phyloP scores from a whole-genome alignment of 2,888 invertebrate species.

The Caenorhabditis angaria region DNA sequence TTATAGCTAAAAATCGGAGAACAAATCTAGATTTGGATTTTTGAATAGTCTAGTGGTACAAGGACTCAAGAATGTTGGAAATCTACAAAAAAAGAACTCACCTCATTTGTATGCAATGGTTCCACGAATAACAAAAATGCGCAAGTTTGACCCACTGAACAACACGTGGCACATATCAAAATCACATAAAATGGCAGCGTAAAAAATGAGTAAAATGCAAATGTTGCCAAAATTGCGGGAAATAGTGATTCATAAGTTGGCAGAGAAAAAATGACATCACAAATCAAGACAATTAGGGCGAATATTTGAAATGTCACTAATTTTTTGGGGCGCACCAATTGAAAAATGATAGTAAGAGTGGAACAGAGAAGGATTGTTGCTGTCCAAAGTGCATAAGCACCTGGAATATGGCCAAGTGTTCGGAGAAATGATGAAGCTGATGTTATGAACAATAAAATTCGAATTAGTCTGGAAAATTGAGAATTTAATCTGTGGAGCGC shows the following conservation, averaged over 20 bases:
- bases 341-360: slow-evolving; percentile 30
- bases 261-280: slow-evolving; percentile 32
- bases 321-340: slow-evolving; percentile 18
- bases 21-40: too few species aligned
- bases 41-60: too few species aligned
- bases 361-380: slow-evolving; percentile 25
- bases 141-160: slow-evolving; percentile 34
- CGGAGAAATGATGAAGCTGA: slow-evolving; percentile 38
- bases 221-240: slow-evolving; percentile 57
- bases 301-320: slow-evolving; percentile 20
- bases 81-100: slow-evolving; percentile 16
- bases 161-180: slow-evolving; percentile 22
- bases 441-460: slow-evolving; percentile 30
- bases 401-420: slow-evolving; percentile 40
- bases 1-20: too few species aligned
- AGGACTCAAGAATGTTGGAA: background rate
- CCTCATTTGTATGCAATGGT: slow-evolving; percentile 46
- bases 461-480: slow-evolving; percentile 26
- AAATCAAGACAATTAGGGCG: slow-evolving; percentile 15
- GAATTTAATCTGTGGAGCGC: too few species aligned
- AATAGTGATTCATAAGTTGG: slow-evolving; percentile 57
- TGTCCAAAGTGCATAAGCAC: slow-evolving; percentile 26
- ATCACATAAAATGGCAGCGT: slow-evolving; percentile 44
- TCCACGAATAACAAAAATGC: slow-evolving; percentile 35
- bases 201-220: slow-evolving; percentile 58